Conservation (phyloP, 1,140 invertebrate species). For the Polyergus mexicanus region DNA sequence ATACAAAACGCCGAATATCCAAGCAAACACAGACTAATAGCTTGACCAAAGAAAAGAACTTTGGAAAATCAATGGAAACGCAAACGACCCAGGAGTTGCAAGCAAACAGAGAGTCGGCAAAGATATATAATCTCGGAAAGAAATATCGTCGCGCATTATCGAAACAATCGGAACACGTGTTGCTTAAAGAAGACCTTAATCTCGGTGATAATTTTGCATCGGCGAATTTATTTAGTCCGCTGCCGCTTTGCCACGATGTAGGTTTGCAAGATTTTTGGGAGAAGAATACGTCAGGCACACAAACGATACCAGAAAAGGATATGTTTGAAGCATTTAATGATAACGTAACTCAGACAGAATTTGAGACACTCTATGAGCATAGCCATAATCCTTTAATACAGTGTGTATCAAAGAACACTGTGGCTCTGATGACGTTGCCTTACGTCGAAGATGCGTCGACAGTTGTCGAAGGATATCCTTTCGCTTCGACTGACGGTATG, state of each 20-base stretch:
- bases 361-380: constrained; percentile 77
- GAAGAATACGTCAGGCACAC: constrained; percentile 84
- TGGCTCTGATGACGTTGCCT: constrained; percentile 69
- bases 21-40: constrained; percentile 86
- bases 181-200: constrained; percentile 78
- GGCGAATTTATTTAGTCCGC: constrained; percentile 85
- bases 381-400: constrained; percentile 70
- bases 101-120: constrained; percentile 67
- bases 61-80: constrained; percentile 84
- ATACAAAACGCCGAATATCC: constrained; percentile 80
- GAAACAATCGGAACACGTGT: constrained; percentile 67
- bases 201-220: constrained; percentile 79
- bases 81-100: constrained; percentile 82
- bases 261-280: constrained; percentile 85
- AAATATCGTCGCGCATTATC: constrained; percentile 33
- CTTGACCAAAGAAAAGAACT: constrained; percentile 76
- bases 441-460: constrained; percentile 72
- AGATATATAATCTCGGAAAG: constrained; percentile 75
- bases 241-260: constrained; percentile 82
- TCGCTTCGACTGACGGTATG: constrained; percentile 65
- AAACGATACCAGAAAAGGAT: constrained; percentile 83
- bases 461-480: constrained; percentile 67
- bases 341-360: constrained; percentile 79
- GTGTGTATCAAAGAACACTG: constrained; percentile 66
- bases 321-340: constrained; percentile 81